These are phyloP conservation scores for Cepaea nemoralis DNA, from an alignment of 1,140 invertebrate species.

Conservation along the genomic window DNA sequence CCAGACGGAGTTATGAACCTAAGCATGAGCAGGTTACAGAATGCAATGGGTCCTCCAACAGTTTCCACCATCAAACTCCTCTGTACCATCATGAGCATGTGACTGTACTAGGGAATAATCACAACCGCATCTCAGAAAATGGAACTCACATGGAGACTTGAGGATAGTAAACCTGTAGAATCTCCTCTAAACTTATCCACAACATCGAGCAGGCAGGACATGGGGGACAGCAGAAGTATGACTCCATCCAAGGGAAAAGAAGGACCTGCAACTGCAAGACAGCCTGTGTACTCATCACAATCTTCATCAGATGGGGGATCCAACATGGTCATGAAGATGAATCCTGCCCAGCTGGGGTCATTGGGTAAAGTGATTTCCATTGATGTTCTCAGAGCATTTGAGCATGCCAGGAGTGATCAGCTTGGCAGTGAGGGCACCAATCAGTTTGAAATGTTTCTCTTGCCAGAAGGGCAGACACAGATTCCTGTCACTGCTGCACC, in stretches of 20 bases:
- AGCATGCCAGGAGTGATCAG: neutral
- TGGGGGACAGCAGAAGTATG: neutral
- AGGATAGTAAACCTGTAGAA: neutral
- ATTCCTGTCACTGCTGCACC: neutral
- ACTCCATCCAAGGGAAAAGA: neutral
- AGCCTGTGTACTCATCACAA: neutral
- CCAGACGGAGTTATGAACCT: neutral
- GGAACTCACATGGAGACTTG: neutral
- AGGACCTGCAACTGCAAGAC: too few species aligned
- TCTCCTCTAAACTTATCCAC: neutral
- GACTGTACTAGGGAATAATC: neutral
- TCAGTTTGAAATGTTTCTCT: constrained; percentile 17
- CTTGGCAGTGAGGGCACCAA: neutral
- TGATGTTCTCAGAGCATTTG: neutral
- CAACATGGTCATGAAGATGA: neutral
- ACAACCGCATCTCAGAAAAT: neutral
- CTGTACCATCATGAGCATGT: neutral
- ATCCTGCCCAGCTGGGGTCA: neutral
- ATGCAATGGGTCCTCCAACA: neutral
- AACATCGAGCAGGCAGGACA: neutral
- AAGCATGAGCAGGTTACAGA: neutral
- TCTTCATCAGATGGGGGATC: neutral
- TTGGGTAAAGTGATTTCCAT: constrained; percentile 13
- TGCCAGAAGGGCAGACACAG: constrained; percentile 1
- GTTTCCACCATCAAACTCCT: neutral